Conservation (phyloP, 2,113 vertebrate genomes). For the Noctilio leporinus region DNA sequence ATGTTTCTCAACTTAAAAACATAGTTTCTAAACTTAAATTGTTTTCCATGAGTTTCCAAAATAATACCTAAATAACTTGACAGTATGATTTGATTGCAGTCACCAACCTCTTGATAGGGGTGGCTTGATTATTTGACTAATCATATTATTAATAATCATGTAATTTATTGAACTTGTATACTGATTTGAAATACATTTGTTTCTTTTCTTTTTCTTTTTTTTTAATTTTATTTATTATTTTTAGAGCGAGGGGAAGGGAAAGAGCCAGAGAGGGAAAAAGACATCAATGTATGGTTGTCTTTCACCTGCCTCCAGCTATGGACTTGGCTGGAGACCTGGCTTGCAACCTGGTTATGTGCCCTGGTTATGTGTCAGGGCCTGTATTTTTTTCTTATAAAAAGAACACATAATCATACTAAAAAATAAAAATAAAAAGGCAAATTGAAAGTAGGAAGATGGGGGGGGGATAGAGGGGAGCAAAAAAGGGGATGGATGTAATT, state of each 20-base stretch:
- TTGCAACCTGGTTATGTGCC: too few relatives aligned
- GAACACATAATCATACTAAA: not conserved
- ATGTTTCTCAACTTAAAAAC: not conserved
- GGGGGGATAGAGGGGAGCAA: too few relatives aligned
- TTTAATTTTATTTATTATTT: too few relatives aligned
- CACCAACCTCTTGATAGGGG: not conserved
- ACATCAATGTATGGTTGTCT: too few relatives aligned
- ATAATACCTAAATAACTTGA: not conserved
- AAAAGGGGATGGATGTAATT: too few relatives aligned
- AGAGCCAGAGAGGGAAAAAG: too few relatives aligned
- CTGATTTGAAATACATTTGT: not conserved
- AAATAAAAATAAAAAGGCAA: not conserved
- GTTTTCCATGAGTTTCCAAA: not conserved
- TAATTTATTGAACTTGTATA: not conserved
- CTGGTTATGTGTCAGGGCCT: too few relatives aligned
- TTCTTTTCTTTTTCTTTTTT: too few relatives aligned
- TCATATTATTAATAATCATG: not conserved
- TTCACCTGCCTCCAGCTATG: too few relatives aligned
- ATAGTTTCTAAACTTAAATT: not conserved
- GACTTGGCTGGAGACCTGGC: too few relatives aligned
- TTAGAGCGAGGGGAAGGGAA: too few relatives aligned
- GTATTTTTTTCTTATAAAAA: slow-evolving; percentile 4
- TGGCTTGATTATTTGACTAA: slow-evolving; percentile 12
- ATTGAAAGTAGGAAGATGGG: not conserved
- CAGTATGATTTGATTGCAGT: not conserved